Evolutionary conservation across 2,113 vertebrate species (phyloP).

Genomic region (Ictalurus punctatus): DNA sequence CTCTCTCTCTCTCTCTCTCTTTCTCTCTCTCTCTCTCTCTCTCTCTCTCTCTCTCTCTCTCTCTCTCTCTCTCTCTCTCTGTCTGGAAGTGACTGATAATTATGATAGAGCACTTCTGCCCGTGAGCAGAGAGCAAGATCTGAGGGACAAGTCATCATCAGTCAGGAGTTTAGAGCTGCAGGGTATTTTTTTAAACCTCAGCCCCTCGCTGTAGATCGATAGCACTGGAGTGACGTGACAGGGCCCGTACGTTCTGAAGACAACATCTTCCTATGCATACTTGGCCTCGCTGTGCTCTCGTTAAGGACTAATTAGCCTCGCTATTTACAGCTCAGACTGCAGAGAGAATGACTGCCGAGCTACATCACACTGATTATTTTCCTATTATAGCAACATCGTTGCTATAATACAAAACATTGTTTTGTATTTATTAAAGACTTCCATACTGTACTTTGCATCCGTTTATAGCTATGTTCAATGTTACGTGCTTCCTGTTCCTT

Average conservation of each 20-base stretch:
- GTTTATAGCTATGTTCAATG: not conserved
- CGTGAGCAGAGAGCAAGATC: constrained; percentile 54
- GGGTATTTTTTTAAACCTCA: constrained; percentile 54
- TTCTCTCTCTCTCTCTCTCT: not conserved
- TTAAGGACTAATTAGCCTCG: not conserved
- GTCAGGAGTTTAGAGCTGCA: constrained; percentile 43
- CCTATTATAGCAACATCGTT: not conserved
- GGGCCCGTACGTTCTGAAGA: constrained; percentile 6
- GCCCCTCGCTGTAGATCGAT: constrained; percentile 16
- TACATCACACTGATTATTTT: not conserved
- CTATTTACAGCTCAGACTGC: not conserved
- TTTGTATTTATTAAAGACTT: not conserved
- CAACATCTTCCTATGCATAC: constrained; percentile 8
- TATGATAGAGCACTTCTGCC: constrained; percentile 60
- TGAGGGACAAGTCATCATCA: constrained; percentile 54
- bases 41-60: not conserved
- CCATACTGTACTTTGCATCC: not conserved
- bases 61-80: constrained; percentile 6
- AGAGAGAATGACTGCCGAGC: not conserved
- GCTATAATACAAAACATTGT: no score
- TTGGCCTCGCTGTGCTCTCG: constrained; percentile 15
- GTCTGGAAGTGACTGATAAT: constrained; percentile 58
- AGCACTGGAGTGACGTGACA: constrained; percentile 36
- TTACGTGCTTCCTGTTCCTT: not conserved
- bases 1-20: no score